A percentile compares a stretch with the other conserved stretches of the same genome.
Evolutionary conservation across 2,113 vertebrate species (phyloP).

Genomic region (Climacteris rufus): DNA sequence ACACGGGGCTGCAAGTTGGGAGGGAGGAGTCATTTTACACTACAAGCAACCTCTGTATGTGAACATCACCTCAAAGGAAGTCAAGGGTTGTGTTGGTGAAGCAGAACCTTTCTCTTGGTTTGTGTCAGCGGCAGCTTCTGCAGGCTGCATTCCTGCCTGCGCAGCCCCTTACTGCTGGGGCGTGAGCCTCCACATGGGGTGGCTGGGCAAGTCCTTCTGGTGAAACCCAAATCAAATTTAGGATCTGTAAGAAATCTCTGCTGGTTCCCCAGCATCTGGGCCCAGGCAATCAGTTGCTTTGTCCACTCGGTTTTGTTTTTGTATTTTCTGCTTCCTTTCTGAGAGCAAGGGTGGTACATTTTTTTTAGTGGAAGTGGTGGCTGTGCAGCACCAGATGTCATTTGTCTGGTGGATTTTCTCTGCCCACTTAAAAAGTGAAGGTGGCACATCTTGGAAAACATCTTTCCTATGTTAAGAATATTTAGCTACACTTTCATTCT

Average conservation of each 20-base stretch:
- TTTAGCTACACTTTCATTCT: not conserved
- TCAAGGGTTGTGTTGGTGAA: not conserved
- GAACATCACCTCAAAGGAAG: not conserved
- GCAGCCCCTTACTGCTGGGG: not conserved
- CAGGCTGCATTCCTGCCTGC: accelerated
- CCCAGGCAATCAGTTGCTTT: not conserved
- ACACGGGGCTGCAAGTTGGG: not conserved
- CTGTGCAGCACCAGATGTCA: not conserved
- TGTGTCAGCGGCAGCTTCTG: not conserved
- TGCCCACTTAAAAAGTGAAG: not conserved
- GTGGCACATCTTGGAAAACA: not conserved
- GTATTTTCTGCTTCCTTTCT: not conserved
- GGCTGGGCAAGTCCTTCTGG: not conserved
- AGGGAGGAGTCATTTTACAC: not conserved
- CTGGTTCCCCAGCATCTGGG: not conserved
- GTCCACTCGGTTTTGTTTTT: not conserved
- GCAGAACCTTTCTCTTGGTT: not conserved
- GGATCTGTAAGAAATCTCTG: not conserved
- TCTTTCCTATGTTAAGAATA: not conserved
- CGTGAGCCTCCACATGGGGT: accelerated
- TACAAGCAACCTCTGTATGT: not conserved
- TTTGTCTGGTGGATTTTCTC: not conserved
- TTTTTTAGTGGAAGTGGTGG: not conserved
- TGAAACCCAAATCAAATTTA: not conserved
- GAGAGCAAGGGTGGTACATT: not conserved